A percentile compares a stretch with the other conserved stretches of the same genome.
Conservation (phyloP, 1,140 invertebrate genomes). For the Diploscapter pachys region DNA sequence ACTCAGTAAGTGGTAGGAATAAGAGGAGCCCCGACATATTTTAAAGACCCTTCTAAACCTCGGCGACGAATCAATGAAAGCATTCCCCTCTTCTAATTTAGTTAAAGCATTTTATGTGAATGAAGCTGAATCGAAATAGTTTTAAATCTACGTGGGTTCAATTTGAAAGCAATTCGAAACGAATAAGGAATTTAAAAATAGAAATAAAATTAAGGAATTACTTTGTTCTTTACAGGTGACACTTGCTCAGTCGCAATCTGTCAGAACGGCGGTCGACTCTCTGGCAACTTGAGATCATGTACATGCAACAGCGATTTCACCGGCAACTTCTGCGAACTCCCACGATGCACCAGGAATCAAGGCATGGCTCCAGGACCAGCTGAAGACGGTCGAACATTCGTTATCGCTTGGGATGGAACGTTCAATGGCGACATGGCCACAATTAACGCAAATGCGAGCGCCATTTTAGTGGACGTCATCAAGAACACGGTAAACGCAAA, state of each 20-base stretch:
- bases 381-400: slow-evolving; percentile 12
- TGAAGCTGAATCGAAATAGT: no score
- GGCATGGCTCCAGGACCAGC: slow-evolving; percentile 7
- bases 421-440: slow-evolving; percentile 16
- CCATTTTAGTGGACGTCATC: neutral
- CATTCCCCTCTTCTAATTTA: no score
- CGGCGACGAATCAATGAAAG: no score
- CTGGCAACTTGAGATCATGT: slow-evolving; percentile 14
- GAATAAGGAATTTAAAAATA: no score
- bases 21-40: no score
- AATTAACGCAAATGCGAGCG: slow-evolving; percentile 4
- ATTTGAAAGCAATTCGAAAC: no score
- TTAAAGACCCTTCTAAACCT: no score
- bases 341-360: slow-evolving; percentile 19
- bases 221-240: neutral
- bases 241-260: slow-evolving; percentile 24
- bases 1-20: no score
- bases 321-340: slow-evolving; percentile 31
- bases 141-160: no score
- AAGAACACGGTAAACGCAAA: slow-evolving; percentile 13
- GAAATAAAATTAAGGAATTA: no score
- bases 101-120: no score
- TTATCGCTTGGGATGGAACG: slow-evolving; percentile 22
- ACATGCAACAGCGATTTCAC: slow-evolving; percentile 12
- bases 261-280: slow-evolving; percentile 13